Evolutionary conservation across 2,888 invertebrate genomes (phyloP).

Genomic region (Drosophila lutescens): DNA sequence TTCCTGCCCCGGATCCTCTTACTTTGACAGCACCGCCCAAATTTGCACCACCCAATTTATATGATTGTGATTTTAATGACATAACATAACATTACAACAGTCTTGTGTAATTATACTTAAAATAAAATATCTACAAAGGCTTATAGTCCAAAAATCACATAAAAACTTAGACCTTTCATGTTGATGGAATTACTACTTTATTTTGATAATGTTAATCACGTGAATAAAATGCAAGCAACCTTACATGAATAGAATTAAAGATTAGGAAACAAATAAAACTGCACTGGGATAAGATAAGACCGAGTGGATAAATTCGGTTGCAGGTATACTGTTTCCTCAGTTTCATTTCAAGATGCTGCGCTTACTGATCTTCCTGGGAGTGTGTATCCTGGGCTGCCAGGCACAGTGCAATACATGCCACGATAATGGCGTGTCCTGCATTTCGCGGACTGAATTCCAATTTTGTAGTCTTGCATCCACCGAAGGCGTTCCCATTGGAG

Average conservation of each 20-base stretch:
- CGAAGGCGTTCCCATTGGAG: background rate
- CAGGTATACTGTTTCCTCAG: slow-evolving; percentile 10
- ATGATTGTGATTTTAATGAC: too few relatives aligned
- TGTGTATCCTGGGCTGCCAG: slow-evolving; percentile 37
- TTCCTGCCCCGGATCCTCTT: background rate
- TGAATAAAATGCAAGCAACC: background rate
- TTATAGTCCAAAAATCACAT: too few relatives aligned
- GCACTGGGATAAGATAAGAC: slow-evolving; percentile 45
- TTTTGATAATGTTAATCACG: background rate
- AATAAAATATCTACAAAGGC: too few relatives aligned
- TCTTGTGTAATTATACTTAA: too few relatives aligned
- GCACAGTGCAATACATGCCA: slow-evolving; percentile 53
- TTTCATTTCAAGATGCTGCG: slow-evolving; percentile 48
- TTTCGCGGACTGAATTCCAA: background rate
- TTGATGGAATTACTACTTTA: background rate
- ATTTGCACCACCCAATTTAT: background rate
- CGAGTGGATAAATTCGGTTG: slow-evolving; percentile 9
- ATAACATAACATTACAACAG: too few relatives aligned
- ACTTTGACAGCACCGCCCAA: background rate
- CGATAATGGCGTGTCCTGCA: background rate
- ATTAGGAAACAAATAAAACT: background rate
- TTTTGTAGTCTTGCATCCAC: background rate
- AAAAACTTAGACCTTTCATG: too few relatives aligned
- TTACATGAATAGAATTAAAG: background rate
- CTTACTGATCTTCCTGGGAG: slow-evolving; percentile 38